Percentiles rank a stretch among this genome's conserved stretches.
Evolutionary conservation across 1,140 invertebrate genomes (phyloP).

Genomic region (Philopotamus ludificatus): DNA sequence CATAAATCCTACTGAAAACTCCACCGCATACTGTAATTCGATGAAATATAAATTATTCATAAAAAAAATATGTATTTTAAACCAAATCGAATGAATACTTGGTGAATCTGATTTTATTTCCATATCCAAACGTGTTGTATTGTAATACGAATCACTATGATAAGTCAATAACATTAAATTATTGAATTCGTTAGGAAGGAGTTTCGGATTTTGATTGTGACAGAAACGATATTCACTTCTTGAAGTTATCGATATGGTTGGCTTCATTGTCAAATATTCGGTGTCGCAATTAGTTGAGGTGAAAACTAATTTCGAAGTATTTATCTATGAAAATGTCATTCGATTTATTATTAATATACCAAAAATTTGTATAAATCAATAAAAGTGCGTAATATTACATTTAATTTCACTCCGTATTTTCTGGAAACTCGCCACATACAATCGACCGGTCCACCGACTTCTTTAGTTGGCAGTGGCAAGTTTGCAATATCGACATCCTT

Average conservation of each 20-base stretch:
- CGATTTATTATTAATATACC: no score
- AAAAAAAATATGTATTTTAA: no score
- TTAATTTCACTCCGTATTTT: no score
- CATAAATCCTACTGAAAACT: constrained; percentile 34
- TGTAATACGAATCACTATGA: constrained; percentile 22
- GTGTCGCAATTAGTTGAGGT: constrained; percentile 11
- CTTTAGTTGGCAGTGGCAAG: constrained; percentile 13
- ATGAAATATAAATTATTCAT: neutral
- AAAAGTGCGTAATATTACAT: neutral
- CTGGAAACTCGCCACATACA: constrained; percentile 21
- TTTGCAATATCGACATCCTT: constrained; percentile 10
- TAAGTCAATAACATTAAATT: constrained; percentile 26
- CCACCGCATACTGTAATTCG: constrained; percentile 29
- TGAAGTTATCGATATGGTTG: no score
- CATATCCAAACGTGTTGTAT: constrained; percentile 11
- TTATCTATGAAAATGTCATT: constrained; percentile 4
- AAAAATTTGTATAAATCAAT: neutral
- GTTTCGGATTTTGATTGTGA: no score
- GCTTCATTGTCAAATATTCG: constrained; percentile 15
- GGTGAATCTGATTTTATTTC: no score
- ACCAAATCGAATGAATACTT: no score
- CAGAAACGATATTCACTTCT: neutral
- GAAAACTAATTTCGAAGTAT: constrained; percentile 1
- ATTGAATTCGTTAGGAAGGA: no score
- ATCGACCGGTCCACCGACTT: constrained; percentile 13